Evolutionary conservation across 2,797 vertebrate genomes (phyloP).

Genomic region (Anguilla megastoma): DNA sequence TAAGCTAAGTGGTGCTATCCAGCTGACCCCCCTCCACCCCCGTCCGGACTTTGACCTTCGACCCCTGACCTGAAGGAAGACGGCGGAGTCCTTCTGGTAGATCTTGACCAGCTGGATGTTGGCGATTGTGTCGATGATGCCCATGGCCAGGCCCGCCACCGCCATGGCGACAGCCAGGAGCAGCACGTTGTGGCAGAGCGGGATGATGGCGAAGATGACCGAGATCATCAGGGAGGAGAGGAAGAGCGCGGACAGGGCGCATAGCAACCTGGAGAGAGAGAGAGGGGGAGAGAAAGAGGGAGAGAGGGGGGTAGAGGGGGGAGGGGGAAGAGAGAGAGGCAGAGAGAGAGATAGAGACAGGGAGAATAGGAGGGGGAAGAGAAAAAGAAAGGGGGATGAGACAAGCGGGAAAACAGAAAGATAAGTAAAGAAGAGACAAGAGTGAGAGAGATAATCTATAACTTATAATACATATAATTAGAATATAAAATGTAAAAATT

Average conservation of each 20-base stretch:
- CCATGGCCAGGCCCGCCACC: slow-evolving; percentile 87
- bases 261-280: slow-evolving; percentile 67
- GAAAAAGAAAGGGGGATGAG: not conserved
- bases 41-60: not conserved
- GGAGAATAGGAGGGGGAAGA: not conserved
- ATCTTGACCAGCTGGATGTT: slow-evolving; percentile 92
- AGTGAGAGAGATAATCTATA: not conserved
- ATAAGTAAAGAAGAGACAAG: not conserved
- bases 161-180: slow-evolving; percentile 85
- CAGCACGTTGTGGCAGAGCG: slow-evolving; percentile 80
- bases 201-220: slow-evolving; percentile 87
- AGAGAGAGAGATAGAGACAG: not conserved
- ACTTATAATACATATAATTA: not conserved
- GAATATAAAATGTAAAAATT: not conserved
- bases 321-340: not conserved
- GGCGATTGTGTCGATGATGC: slow-evolving; percentile 91
- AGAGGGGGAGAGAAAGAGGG: not conserved
- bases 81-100: slow-evolving; percentile 90
- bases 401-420: slow-evolving; percentile 7
- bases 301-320: not conserved
- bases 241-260: slow-evolving; percentile 80
- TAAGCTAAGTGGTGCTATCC: not conserved
- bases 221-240: slow-evolving; percentile 85
- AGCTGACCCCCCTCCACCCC: not conserved
- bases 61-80: slow-evolving; percentile 87